Evolutionary conservation across 2,888 invertebrate species (phyloP), one percentile per base, ranked within the genome.

Genomic region (Acrobasis repandana): DNA sequence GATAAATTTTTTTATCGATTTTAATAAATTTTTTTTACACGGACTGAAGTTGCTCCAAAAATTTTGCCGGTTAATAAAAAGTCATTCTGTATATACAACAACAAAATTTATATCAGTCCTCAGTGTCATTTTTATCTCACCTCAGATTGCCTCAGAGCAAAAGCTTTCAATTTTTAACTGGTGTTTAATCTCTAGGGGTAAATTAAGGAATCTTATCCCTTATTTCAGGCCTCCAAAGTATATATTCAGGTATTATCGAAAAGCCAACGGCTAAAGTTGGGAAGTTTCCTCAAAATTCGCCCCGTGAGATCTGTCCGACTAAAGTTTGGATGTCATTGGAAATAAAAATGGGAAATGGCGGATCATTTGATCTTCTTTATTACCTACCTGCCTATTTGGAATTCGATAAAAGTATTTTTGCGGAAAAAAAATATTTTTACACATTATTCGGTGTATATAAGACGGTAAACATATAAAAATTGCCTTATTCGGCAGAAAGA

Each of bases 211-310:
- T 58, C 14, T 47, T 58, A 47, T 57, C 57, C 57, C 48, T 58
- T 48, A 15, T 34, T 58, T 58, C 48, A 33, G 34, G 57, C 48
- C 20, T 9, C 16, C 28, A 52, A 52, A 47, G 57, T 48, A 16
- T 47, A 58, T 58, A 48, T 48, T 58, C 57, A 48, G 57, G 57
- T 58, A 48, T 58, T 58, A 47, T 48, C 46, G 34, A 34, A 48
- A 58, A 58, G 16, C 57, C 47, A 46, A 46, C 28, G 46, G 43
- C 20, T n/a, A 48, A 58, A 36, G 15, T 58, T 34, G 28, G 16
- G 15, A 48, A 58, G 28, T 58, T 16, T 33, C 11, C 11, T 34
- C 36, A 58, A 58, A 58, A 58, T 48, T 34, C 15, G 57, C 34
- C 57, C 48, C 57, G 16, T 14, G 57, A 58, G 48, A 58, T 58